Base-by-base conservation (phyloP, 2,113 vertebrate genomes). In the Stomatorhinus ivindoensis region DNA sequence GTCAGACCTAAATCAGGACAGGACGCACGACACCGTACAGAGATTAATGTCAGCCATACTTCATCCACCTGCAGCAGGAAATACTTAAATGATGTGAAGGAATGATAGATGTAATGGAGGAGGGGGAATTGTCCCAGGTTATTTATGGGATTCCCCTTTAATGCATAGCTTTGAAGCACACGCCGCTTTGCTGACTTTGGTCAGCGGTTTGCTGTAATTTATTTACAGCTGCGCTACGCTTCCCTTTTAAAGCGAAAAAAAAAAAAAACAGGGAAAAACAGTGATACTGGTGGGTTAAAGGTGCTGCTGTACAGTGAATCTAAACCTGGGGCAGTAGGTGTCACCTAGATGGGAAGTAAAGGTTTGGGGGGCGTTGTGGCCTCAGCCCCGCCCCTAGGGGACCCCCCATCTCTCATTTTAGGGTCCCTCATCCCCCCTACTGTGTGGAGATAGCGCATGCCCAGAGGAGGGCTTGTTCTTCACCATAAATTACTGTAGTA, bases 31-130 rank as follows among this genome's bases (percentile, higher is more conserved):
- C 73, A 17, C 73, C 55, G 46, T 65, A 35, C 39, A 47, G 39
- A 65, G 55, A 88, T 88, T 21, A 88, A 88, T 65, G 58, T 27
- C 87, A 58, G 55, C 39, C n/a, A 46, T 88, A 44, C 39, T 39
- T 88, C 39, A 42, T 88, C 42, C 87, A 88, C 31, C 87, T 88
- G 87, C 55, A 88, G 87, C 55, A 87, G 86, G 86, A 87, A 87
- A 87, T 87, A 55, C 86, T 50, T 58, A 55, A 39, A 55, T 87
- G 50, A 87, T 55, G 58, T 88, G 55, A n/a, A 42, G 55, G 19
- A 88, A 61, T 88, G 87, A 88, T 88, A 46, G 39, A 88, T 65
- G 27, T 55, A 61, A 21, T 24, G 44, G 35, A 44, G 10, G 15
- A n/a, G 55, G 53, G 35, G 21, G 87, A 87, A 42, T 61, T 88